These are phyloP conservation scores for Odontocolon sp. DNA, from an alignment of 2,888 invertebrate species.

Conservation along the genomic window DNA sequence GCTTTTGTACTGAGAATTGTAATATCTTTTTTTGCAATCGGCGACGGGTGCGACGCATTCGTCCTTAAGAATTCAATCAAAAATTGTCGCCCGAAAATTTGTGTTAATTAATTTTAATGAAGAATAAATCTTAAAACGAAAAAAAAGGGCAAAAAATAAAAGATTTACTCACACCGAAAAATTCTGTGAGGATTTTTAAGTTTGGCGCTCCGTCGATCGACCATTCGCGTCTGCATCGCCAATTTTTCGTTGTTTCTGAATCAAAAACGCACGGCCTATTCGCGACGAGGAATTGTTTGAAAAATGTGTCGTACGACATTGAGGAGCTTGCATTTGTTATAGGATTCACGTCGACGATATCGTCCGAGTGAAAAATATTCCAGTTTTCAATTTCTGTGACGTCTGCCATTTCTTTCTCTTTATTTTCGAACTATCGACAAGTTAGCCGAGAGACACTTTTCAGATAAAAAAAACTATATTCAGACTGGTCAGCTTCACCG, in stretches of 20 bases:
- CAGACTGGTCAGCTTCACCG: no score
- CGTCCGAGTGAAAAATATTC: background rate
- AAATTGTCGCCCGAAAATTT: constrained; percentile 2
- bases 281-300: constrained; percentile 71
- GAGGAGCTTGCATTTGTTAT: constrained; percentile 40
- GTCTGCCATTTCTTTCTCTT: constrained; percentile 33
- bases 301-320: constrained; percentile 75
- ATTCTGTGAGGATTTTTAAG: constrained; percentile 84
- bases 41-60: constrained; percentile 88
- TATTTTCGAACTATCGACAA: no score
- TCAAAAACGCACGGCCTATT: constrained; percentile 87
- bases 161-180: constrained; percentile 70
- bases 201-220: constrained; percentile 82
- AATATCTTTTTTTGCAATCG: constrained; percentile 88
- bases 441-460: no score
- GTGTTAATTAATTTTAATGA: background rate
- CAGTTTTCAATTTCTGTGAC: constrained; percentile 48
- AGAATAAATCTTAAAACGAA: constrained; percentile 57
- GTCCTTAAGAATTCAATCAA: constrained; percentile 79
- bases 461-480: no score
- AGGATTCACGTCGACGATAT: constrained; percentile 1
- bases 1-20: constrained; percentile 88
- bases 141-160: constrained; percentile 3
- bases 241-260: constrained; percentile 84
- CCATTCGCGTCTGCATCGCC: constrained; percentile 87